These are phyloP conservation scores for Plecotus auritus DNA, from an alignment of 2,113 vertebrate species.

Conservation along the genomic window DNA sequence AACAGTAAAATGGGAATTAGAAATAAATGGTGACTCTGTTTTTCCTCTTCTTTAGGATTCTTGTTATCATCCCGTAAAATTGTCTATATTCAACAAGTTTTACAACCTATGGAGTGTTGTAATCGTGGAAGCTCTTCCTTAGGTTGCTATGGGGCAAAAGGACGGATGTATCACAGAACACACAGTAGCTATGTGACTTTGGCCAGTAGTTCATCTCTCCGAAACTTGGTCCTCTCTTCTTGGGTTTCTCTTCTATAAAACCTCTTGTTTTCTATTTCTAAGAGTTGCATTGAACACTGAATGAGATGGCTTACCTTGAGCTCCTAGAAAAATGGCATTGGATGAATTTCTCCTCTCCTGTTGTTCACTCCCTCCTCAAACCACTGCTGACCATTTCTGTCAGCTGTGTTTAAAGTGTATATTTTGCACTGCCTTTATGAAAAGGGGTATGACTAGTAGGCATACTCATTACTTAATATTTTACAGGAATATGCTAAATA, in stretches of 20 bases:
- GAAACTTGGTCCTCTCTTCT: not conserved
- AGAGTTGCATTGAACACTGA: not conserved
- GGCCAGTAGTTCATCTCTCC: not conserved
- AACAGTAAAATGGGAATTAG: not conserved
- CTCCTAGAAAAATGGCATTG: not conserved
- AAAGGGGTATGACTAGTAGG: not conserved
- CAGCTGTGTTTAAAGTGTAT: not conserved
- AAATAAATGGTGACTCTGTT: not conserved
- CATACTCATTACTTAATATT: not conserved
- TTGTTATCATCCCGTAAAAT: not conserved
- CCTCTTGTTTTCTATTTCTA: not conserved
- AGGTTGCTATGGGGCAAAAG: no score
- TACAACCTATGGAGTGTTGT: no score
- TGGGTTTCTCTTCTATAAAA: not conserved
- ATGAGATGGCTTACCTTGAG: not conserved
- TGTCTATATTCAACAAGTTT: not conserved
- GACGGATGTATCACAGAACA: not conserved
- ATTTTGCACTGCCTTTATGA: not conserved
- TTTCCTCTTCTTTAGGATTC: not conserved
- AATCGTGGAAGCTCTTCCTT: no score
- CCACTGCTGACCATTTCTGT: no score
- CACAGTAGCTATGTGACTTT: not conserved
- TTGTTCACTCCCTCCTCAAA: fast-evolving
- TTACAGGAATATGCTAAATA: not conserved
- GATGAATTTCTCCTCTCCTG: not conserved